Evolutionary conservation across 2,113 vertebrate species (phyloP).

Genomic region (Anoplopoma fimbria): DNA sequence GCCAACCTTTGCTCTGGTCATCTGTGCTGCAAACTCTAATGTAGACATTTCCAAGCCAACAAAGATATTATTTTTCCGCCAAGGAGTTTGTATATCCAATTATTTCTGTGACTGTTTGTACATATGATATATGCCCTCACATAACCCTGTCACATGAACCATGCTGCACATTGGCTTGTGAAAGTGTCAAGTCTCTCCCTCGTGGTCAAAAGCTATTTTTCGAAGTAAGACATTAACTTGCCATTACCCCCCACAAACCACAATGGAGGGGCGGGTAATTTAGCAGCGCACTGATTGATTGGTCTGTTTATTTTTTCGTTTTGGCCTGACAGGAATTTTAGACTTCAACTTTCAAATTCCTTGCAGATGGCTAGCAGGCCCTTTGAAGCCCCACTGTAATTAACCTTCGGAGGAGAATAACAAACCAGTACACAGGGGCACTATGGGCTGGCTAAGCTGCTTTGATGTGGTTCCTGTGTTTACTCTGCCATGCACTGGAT

Average conservation of each 20-base stretch:
- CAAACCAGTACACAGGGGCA: conserved; percentile 66
- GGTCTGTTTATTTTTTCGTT: conserved; percentile 76
- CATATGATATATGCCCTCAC: conserved; percentile 12
- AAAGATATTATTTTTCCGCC: no score
- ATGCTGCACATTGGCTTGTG: conserved; percentile 42
- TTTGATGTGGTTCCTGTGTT: conserved; percentile 78
- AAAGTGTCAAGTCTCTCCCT: conserved; percentile 57
- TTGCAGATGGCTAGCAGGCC: conserved; percentile 73
- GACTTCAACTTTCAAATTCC: conserved; percentile 72
- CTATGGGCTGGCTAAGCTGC: conserved; percentile 50
- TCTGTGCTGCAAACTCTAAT: neutral
- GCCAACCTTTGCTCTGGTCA: conserved; percentile 6
- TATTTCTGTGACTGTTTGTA: conserved; percentile 21
- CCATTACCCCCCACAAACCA: conserved; percentile 71
- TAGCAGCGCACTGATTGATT: conserved; percentile 71
- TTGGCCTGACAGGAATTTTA: conserved; percentile 70
- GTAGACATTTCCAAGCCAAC: no score
- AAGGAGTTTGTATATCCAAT: neutral
- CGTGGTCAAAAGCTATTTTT: conserved; percentile 59
- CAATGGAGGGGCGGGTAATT: conserved; percentile 53
- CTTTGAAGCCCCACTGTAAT: conserved; percentile 76
- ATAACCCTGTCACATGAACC: conserved; percentile 40
- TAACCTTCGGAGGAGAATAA: conserved; percentile 80
- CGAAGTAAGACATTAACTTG: conserved; percentile 71
- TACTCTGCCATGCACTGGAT: conserved; percentile 54